Evolutionary conservation across 1,140 invertebrate genomes (phyloP), one percentile per base, ranked within the genome.

Genomic region (Metaphire vulgaris): DNA sequence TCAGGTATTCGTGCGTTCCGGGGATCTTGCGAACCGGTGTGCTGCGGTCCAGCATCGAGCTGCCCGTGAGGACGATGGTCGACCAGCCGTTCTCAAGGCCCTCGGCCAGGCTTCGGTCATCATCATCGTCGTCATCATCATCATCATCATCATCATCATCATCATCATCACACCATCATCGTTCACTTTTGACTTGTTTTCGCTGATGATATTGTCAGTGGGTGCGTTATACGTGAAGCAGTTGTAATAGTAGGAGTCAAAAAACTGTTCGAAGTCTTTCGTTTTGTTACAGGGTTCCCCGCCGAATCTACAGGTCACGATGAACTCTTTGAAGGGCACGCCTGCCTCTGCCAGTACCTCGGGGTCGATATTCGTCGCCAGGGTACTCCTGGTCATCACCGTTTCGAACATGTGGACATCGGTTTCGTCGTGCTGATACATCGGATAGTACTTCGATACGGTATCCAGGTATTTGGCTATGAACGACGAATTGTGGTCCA

Each of bases 221-320:
- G 68, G 69, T 21, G 75, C 31, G n/a, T 33, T 30, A 33, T 41
- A 76, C 1, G 75, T 76, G 69, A 71, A 76, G 16, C 75, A 76
- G 69, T 76, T 76, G 75, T 72, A 76, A 34, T 76, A 76, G 69
- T 76, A 76, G 12, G 75, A 31, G 41, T 76, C 75, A 41, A 76
- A 76, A 15, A 76, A 72, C 15, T 72, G 75, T 2, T 16, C 6
- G 69, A 76, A 76, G 69, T 73, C 31, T 26, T 32, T n/a, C 21
- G 31, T 41, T 21, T 68, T 33, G 75, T 76, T 71, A 32, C 75
- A 76, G 12, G 6, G 15, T 1, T 73, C 2, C 0, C 75, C 75
- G 33, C 75, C 33, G 56, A 41, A 76, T 14, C 69, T 67, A 64
- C 75, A 76, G 1, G 33, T 76, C 14, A 76, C 75, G 56, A 76